Base-by-base conservation (phyloP, 2,797 vertebrate species). In the Nyctibius grandis region DNA sequence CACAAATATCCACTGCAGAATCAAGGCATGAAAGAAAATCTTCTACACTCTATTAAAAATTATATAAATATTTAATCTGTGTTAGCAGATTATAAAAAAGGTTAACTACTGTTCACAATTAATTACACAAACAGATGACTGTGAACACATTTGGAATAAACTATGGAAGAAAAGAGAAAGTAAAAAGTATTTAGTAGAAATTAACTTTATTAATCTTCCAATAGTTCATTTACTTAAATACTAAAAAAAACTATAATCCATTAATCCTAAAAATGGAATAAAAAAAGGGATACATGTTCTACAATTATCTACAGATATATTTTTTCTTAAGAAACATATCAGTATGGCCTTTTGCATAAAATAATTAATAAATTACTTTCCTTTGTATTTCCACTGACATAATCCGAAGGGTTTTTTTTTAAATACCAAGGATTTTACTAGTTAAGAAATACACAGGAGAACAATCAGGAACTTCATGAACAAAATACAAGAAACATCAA, bases 11-110 rank as follows among this genome's bases (percentile, higher is more conserved):
- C 84, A 98, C 98, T 83, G 98, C 98, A 34, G 92, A 97, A 97
- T 99, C 99, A 77, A 99, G 96, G 95, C 95, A 98, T 7, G 97
- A 98, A 92, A 99, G 94, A 94, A 99, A 99, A 76, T 99, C 99
- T 97, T 99, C 99, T 74, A 99, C 91, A 42, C 97, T 98, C 99
- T 99, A 96, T 67, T 93, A 92, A 90, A 78, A 81, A 59, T 2
- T 1, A 88, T 10, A 59, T 3, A 92, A 68, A 64, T 45, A 83
- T 44, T 91, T 77, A 48, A 85, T 22, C 13, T 60, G 8, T 51
- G 20, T 38, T 77, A 80, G 40, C 2, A 82, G 29, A 50, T 44
- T 48, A 64, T 28, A 56, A 68, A 77, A 57, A 63, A 40, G 10
- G 3, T 48, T 47, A 91, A 65, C 13, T 79, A 80, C 13, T 60